Evolutionary conservation across 2,888 invertebrate species (phyloP).

Genomic region (Heliconius cydno): DNA sequence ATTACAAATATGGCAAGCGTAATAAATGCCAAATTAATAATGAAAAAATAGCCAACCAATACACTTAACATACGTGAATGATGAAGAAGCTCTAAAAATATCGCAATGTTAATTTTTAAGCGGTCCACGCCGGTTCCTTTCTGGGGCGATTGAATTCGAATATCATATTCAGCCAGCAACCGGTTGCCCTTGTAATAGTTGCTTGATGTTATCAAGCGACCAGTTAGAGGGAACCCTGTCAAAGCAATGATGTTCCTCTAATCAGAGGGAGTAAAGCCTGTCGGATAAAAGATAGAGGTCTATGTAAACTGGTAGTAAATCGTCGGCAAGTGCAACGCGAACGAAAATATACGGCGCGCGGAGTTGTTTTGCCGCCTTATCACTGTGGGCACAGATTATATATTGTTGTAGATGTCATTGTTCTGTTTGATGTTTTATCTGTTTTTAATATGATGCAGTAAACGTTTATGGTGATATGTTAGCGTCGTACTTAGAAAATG

Average conservation of each 20-base stretch:
- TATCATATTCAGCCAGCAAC: conserved; percentile 80
- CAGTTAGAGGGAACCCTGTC: conserved; percentile 63
- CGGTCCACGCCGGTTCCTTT: conserved; percentile 47
- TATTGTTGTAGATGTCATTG: conserved; percentile 17
- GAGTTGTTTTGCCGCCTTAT: conserved; percentile 83
- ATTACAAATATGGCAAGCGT: neutral
- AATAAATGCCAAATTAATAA: conserved; percentile 1
- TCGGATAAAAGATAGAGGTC: conserved; percentile 64
- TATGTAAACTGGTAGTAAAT: conserved; percentile 64
- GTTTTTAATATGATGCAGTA: neutral
- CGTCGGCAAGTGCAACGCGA: conserved; percentile 82
- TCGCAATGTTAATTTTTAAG: conserved; percentile 49
- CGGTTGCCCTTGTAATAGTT: conserved; percentile 84
- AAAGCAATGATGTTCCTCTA: conserved; percentile 56
- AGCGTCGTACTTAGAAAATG: neutral
- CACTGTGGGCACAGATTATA: conserved; percentile 69
- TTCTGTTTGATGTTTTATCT: neutral
- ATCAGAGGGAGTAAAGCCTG: conserved; percentile 51
- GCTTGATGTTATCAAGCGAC: conserved; percentile 79
- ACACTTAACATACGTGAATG: conserved; percentile 24
- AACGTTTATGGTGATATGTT: neutral
- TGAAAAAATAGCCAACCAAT: neutral
- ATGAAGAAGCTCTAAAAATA: conserved; percentile 36
- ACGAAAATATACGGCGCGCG: conserved; percentile 82
- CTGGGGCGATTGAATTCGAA: conserved; percentile 74